Evolutionary conservation across 2,888 invertebrate species (phyloP).

Genomic region (Clanis bilineata): DNA sequence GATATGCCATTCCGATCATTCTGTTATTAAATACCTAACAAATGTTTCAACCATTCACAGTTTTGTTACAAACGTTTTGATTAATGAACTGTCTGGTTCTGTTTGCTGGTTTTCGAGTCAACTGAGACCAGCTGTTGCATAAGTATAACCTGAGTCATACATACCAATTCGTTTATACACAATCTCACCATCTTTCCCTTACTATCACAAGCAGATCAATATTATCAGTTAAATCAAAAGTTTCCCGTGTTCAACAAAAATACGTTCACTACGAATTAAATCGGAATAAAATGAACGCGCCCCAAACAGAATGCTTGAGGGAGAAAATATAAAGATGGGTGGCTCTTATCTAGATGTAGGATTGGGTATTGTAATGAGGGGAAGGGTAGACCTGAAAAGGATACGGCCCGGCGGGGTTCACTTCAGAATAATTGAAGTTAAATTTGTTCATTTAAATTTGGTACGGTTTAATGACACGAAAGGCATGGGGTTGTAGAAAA

Average conservation of each 20-base stretch:
- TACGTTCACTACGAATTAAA: conserved; percentile 74
- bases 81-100: background rate
- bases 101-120: background rate
- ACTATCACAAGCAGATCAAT: conserved; percentile 61
- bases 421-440: conserved; percentile 81
- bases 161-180: conserved; percentile 36
- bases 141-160: conserved; percentile 14
- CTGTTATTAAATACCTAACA: background rate
- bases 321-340: conserved; percentile 70
- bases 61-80: background rate
- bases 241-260: conserved; percentile 61
- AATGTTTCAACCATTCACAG: background rate
- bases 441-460: conserved; percentile 79
- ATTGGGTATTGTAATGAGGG: conserved; percentile 76
- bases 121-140: conserved; percentile 2
- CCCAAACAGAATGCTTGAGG: conserved; percentile 60
- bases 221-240: conserved; percentile 69
- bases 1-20: too few species aligned
- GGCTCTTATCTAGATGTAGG: conserved; percentile 77
- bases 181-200: conserved; percentile 21
- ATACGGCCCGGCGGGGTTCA: conserved; percentile 69
- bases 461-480: conserved; percentile 53
- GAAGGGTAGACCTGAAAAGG: conserved; percentile 76
- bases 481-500: conserved; percentile 27
- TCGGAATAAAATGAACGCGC: conserved; percentile 73